Conservation (phyloP, 2,888 invertebrate genomes). For the Leptopterna dolabrata region DNA sequence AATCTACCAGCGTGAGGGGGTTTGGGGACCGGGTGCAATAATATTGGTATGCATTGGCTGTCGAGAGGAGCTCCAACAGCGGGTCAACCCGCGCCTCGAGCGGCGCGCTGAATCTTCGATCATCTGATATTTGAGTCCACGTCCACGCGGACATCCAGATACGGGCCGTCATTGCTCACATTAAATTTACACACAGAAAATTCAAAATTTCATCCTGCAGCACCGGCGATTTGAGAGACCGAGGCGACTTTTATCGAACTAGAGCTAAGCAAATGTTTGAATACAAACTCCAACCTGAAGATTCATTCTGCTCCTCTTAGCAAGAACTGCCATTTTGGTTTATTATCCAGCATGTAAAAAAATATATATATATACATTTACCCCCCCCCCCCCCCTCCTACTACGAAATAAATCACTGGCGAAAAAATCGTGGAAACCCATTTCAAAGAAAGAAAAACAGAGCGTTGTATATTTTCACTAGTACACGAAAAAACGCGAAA, state of each 20-base stretch:
- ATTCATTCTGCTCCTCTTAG: too few species aligned
- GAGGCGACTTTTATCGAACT: neutral
- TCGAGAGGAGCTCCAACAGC: neutral
- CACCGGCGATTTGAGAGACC: neutral
- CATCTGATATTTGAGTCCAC: neutral
- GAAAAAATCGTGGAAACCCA: neutral
- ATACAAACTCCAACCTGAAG: neutral
- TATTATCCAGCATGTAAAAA: too few species aligned
- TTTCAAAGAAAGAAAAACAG: too few species aligned
- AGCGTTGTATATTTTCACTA: too few species aligned
- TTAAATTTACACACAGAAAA: neutral
- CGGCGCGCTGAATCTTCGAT: neutral
- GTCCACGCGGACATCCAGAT: neutral
- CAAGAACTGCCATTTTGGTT: too few species aligned
- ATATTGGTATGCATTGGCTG: constrained; percentile 7
- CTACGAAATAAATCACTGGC: neutral
- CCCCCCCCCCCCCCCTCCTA: neutral
- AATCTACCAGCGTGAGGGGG: neutral
- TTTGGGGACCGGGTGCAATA: neutral
- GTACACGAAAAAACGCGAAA: too few species aligned
- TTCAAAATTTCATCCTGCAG: neutral
- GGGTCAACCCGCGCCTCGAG: neutral
- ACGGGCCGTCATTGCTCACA: too few species aligned
- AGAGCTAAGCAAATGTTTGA: neutral
- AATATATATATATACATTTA: too few species aligned